Conservation (phyloP, 2,888 invertebrate genomes). For the Amorpha juglandis region DNA sequence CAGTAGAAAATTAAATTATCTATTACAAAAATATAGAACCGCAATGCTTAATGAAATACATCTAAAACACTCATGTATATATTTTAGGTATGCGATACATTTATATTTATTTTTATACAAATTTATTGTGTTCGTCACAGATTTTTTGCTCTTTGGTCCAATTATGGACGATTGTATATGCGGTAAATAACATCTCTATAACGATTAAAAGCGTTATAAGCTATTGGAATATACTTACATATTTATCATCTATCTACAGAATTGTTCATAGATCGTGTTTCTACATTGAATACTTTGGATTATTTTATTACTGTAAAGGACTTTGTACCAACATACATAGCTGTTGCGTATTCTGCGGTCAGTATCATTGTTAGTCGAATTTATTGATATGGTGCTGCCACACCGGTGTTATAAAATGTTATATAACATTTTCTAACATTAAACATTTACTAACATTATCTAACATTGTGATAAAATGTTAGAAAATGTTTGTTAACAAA, state of each 20-base stretch:
- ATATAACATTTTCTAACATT: no score
- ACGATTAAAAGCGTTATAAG: slow-evolving; percentile 4
- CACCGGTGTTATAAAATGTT: no score
- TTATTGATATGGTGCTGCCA: no score
- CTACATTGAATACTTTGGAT: no score
- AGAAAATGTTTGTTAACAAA: no score
- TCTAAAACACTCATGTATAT: slow-evolving; percentile 46
- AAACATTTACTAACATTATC: no score
- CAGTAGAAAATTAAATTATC: background rate
- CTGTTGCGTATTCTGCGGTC: no score
- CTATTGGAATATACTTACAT: background rate
- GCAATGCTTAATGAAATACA: background rate
- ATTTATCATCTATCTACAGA: slow-evolving; percentile 19
- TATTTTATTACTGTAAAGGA: no score
- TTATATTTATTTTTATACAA: slow-evolving; percentile 64
- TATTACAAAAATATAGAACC: slow-evolving; percentile 10
- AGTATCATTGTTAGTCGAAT: no score
- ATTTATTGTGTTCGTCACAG: slow-evolving; percentile 83
- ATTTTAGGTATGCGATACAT: slow-evolving; percentile 54
- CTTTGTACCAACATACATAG: no score
- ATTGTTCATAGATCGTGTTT: background rate
- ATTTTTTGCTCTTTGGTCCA: slow-evolving; percentile 68
- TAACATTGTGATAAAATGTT: no score
- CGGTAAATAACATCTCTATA: background rate
- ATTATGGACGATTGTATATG: slow-evolving; percentile 48